Evolutionary conservation across 1,140 invertebrate species (phyloP), one percentile per base, ranked within the genome.

Genomic region (Lucilia sericata): DNA sequence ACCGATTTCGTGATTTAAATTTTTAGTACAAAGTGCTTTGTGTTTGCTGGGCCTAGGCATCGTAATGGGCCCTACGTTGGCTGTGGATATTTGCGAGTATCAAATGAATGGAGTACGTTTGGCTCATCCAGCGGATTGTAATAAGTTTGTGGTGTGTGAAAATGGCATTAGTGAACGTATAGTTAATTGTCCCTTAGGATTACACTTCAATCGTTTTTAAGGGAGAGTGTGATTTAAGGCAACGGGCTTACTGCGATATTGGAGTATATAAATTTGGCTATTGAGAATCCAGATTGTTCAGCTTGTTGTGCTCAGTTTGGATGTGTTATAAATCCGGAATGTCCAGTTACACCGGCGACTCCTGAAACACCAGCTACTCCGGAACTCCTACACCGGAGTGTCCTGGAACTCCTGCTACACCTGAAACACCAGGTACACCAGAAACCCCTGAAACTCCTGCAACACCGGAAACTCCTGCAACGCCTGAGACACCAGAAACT

Each of bases 61-160:
- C 25, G 25, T 30, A 30, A 30, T n/a, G 42, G 30, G 51, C 82
- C 17, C n/a, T 12, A 1, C 25, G 0, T 19, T 21, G 4, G 51
- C 82, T 9, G 25, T 70, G 30, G 65, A 82, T 82, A 82, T 82
- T 21, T 82, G 82, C 17, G 49, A 82, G 9, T 2, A 12, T 13
- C 21, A 74, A 82, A 5, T 21, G 55, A 51, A 82, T 82, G 82
- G 82, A n/a, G 49, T 25, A 21, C 51, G 51, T 36, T 42, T 82
- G 55, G 17, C 82, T 2, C 49, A 82, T 30, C 82, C 82, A n/a
- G 21, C 34, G 9, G 82, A 82, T 70, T 82, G 82, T 70, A 42
- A 8, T 13, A 25, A 82, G 19, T 82, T 47, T 47, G 21, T 82
- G 12, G 13, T 82, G 1, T 82, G 82, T 14, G 25, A 34, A 17